A percentile compares a stretch with the other conserved stretches of the same genome.
Conservation (phyloP, 2,888 invertebrate species). For the Gonocerus acuteangulatus region DNA sequence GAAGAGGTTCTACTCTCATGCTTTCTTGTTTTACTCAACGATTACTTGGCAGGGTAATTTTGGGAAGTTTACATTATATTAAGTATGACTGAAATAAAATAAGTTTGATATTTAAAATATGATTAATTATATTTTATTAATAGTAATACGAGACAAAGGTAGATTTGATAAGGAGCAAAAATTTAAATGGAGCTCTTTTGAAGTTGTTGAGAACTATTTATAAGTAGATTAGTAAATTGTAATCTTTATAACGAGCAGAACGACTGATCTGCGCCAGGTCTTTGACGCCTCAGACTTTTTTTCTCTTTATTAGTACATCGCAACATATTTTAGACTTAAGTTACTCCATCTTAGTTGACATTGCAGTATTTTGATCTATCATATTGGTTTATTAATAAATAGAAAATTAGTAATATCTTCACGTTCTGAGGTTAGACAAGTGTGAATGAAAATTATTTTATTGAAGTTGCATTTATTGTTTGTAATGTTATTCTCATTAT, state of each 20-base stretch:
- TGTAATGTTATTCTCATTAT: conserved; percentile 22
- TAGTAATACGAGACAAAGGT: conserved; percentile 4
- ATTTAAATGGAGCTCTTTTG: background rate
- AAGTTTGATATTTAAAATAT: conserved; percentile 24
- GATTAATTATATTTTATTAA: background rate
- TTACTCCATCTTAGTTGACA: conserved; percentile 13
- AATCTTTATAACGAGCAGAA: conserved; percentile 8
- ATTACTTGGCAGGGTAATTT: conserved; percentile 25
- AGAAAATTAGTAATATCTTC: conserved; percentile 10
- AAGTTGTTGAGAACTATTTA: conserved; percentile 6
- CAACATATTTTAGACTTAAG: conserved; percentile 7
- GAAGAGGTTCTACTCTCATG: conserved; percentile 18
- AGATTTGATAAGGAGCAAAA: conserved; percentile 14
- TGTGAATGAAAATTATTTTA: conserved; percentile 25
- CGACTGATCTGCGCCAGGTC: conserved; percentile 1
- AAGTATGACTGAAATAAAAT: conserved; percentile 29
- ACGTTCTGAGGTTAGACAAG: conserved; percentile 14
- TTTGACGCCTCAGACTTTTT: background rate
- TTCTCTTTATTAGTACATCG: conserved; percentile 4
- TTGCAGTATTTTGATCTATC: conserved; percentile 15
- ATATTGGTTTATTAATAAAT: conserved; percentile 10
- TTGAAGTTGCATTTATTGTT: conserved; percentile 25
- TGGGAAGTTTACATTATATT: conserved; percentile 17
- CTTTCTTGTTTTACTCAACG: conserved; percentile 28
- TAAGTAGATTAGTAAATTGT: background rate